phyloP scores from a whole-genome alignment of 2,888 invertebrate species.

The Ornithoptera priamus region DNA sequence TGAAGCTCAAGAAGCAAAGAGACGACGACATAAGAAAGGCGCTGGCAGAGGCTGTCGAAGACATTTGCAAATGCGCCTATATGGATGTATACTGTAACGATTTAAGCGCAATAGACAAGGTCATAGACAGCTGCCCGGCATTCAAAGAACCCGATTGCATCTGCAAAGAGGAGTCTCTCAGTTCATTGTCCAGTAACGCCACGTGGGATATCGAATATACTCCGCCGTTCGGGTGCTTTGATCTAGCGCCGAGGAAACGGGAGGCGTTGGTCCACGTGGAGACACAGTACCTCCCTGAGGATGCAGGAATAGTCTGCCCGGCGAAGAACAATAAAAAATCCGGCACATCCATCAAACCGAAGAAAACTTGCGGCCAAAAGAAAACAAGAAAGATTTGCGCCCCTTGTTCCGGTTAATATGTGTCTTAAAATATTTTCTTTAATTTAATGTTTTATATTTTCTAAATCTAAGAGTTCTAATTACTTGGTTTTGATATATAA shows the following conservation, averaged over 20 bases:
- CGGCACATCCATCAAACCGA: conserved; percentile 45
- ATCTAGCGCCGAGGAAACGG: conserved; percentile 75
- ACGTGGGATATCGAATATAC: conserved; percentile 87
- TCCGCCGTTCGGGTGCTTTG: conserved; percentile 84
- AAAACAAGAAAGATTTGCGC: background rate
- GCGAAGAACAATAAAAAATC: conserved; percentile 55
- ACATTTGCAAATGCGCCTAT: conserved; percentile 75
- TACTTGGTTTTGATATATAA: too few relatives aligned
- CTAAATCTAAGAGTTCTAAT: background rate
- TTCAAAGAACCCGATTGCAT: conserved; percentile 70
- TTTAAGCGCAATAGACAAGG: conserved; percentile 65
- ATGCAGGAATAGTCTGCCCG: conserved; percentile 65
- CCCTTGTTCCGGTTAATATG: conserved; percentile 36
- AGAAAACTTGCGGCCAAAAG: conserved; percentile 43
- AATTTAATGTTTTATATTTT: background rate
- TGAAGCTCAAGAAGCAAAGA: conserved; percentile 76
- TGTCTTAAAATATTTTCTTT: background rate
- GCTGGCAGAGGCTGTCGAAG: conserved; percentile 67
- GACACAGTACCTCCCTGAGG: conserved; percentile 81
- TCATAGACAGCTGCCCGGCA: conserved; percentile 69
- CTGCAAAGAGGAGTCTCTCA: conserved; percentile 64
- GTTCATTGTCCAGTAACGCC: conserved; percentile 78
- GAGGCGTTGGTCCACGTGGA: conserved; percentile 78
- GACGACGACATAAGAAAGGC: conserved; percentile 75
- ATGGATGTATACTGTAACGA: conserved; percentile 76